These are phyloP conservation scores for Drosophila azteca DNA, from an alignment of 1,140 invertebrate genomes.

Conservation along the genomic window DNA sequence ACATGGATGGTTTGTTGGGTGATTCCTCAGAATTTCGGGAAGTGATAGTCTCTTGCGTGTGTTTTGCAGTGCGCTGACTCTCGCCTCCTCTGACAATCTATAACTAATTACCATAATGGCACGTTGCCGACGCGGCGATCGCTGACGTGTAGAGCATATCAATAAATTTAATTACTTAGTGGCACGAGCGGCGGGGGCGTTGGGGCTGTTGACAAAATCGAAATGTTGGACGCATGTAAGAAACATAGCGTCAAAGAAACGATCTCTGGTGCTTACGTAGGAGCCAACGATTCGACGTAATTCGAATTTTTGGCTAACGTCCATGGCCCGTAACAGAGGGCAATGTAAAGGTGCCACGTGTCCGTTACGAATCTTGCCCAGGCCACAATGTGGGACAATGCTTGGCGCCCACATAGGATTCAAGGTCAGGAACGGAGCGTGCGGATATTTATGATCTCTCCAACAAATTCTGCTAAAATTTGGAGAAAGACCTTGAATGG, in stretches of 20 bases:
- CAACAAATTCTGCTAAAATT: neutral
- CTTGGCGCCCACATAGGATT: conserved; percentile 23
- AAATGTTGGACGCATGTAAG: conserved; percentile 56
- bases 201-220: conserved; percentile 51
- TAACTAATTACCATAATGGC: conserved; percentile 63
- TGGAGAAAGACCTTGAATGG: conserved; percentile 27
- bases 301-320: conserved; percentile 48
- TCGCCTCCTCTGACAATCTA: conserved; percentile 6
- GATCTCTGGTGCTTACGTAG: conserved; percentile 22
- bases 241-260: conserved; percentile 24
- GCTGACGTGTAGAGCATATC: conserved; percentile 59
- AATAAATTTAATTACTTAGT: conserved; percentile 24
- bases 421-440: conserved; percentile 34
- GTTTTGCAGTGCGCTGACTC: conserved; percentile 21
- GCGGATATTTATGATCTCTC: conserved; percentile 30
- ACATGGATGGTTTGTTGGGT: neutral
- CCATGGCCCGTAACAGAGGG: conserved; percentile 24
- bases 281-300: conserved; percentile 39
- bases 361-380: conserved; percentile 33
- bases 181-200: conserved; percentile 63
- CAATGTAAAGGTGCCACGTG: conserved; percentile 54
- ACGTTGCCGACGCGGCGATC: conserved; percentile 58
- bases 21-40: conserved; percentile 36
- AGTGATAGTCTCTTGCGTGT: conserved; percentile 11
- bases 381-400: conserved; percentile 13